A percentile compares a stretch with the other conserved stretches of the same genome.
Evolutionary conservation across 2,113 vertebrate genomes (phyloP).

Genomic region (Salvelinus fontinalis): DNA sequence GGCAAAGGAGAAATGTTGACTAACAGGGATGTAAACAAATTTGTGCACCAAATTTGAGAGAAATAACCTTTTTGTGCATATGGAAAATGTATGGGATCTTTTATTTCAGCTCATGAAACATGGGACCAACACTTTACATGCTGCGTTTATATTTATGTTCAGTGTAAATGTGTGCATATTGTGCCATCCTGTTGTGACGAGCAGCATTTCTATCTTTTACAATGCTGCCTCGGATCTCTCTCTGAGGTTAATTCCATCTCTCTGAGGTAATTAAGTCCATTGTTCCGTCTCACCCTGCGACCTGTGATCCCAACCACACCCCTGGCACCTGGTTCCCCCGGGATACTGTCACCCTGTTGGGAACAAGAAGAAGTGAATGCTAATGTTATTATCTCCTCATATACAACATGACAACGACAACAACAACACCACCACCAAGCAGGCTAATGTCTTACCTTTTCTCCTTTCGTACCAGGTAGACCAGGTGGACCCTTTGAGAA

Average conservation of each 20-base stretch:
- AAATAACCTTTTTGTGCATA: too few relatives aligned
- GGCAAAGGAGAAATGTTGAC: too few relatives aligned
- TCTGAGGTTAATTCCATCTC: too few relatives aligned
- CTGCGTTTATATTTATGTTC: too few relatives aligned
- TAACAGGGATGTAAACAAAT: too few relatives aligned
- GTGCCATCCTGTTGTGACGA: background rate
- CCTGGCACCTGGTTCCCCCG: slow-evolving; percentile 76
- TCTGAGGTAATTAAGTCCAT: background rate
- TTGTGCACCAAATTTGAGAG: too few relatives aligned
- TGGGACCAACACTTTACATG: too few relatives aligned
- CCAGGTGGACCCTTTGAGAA: slow-evolving; percentile 75
- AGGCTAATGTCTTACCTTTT: slow-evolving; percentile 70
- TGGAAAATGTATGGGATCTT: too few relatives aligned
- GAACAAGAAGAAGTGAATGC: background rate
- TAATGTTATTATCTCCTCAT: background rate
- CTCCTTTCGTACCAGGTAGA: slow-evolving; percentile 77
- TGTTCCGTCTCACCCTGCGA: slow-evolving; percentile 64
- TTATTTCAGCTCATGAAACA: too few relatives aligned
- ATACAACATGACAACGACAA: background rate
- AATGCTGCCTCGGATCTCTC: too few relatives aligned
- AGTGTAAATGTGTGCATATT: too few relatives aligned
- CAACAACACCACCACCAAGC: background rate
- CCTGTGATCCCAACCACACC: slow-evolving; percentile 78
- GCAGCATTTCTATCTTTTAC: background rate
- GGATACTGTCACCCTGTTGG: slow-evolving; percentile 74